Evolutionary conservation across 2,888 invertebrate genomes (phyloP).

Genomic region (Tetranychus piercei): DNA sequence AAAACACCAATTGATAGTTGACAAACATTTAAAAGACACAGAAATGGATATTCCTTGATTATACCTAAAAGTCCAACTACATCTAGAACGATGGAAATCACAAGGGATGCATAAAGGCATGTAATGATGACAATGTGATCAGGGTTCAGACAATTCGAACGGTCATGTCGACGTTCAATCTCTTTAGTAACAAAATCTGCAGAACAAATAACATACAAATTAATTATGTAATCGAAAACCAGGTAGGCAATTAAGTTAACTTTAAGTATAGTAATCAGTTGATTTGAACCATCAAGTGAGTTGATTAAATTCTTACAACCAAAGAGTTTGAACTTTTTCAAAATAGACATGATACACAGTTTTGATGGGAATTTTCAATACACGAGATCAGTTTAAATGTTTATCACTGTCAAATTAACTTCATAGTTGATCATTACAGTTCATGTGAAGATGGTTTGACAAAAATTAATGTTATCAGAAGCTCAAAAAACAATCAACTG

Average conservation of each 20-base stretch:
- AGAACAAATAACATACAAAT: neutral
- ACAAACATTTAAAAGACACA: slow-evolving; percentile 5
- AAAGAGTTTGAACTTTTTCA: neutral
- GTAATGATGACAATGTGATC: neutral
- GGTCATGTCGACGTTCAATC: neutral
- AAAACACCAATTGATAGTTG: neutral
- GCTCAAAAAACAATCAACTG: neutral
- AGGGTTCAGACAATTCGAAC: neutral
- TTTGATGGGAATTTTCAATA: too few relatives aligned
- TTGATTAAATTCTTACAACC: neutral
- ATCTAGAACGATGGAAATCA: neutral
- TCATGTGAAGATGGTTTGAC: neutral
- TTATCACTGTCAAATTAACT: too few relatives aligned
- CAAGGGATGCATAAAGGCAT: neutral
- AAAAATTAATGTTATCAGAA: neutral
- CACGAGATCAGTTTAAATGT: too few relatives aligned
- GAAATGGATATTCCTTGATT: neutral
- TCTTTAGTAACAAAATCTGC: neutral
- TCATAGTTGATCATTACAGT: neutral
- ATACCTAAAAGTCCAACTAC: neutral
- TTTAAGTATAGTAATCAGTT: neutral
- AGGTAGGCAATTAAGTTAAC: neutral
- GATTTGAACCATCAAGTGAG: neutral
- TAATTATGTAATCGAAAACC: neutral
- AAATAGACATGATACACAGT: too few relatives aligned